These are phyloP conservation scores for Microchirus variegatus DNA, from an alignment of 2,797 vertebrate genomes.

Conservation along the genomic window DNA sequence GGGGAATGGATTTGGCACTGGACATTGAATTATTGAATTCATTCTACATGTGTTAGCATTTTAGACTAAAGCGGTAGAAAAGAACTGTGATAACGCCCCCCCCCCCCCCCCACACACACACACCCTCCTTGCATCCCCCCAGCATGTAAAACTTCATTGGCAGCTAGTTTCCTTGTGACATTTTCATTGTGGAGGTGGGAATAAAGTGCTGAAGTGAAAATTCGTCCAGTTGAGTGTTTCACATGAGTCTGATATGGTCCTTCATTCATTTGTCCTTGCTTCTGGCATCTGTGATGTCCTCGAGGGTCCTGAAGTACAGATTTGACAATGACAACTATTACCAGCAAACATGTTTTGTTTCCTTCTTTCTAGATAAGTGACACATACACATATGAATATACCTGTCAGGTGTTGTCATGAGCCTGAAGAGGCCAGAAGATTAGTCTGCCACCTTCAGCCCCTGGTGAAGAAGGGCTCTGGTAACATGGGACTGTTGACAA, in stretches of 20 bases:
- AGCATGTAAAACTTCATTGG: constrained; percentile 9
- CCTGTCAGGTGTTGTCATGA: constrained; percentile 61
- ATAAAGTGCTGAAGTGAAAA: constrained; percentile 19
- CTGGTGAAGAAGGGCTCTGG: constrained; percentile 52
- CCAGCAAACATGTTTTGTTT: constrained; percentile 15
- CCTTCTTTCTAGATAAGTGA: constrained; percentile 15
- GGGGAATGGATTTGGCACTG: constrained; percentile 10
- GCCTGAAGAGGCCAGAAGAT: constrained; percentile 55
- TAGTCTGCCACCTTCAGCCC: constrained; percentile 74
- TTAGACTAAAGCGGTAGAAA: constrained; percentile 5
- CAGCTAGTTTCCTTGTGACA: not conserved
- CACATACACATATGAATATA: constrained; percentile 28
- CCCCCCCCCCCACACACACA: too few species aligned
- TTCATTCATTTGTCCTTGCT: constrained; percentile 40
- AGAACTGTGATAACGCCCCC: not conserved
- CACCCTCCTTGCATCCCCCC: not conserved
- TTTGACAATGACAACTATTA: constrained; percentile 49
- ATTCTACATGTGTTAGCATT: not conserved
- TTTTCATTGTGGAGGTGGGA: constrained; percentile 4
- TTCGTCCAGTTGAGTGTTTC: constrained; percentile 3
- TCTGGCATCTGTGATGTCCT: constrained; percentile 37
- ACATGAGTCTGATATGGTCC: constrained; percentile 20
- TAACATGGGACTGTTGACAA: constrained; percentile 57
- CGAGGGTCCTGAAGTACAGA: constrained; percentile 30
- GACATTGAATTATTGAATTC: constrained; percentile 30